phyloP scores from a whole-genome alignment of 2,888 invertebrate species.

The Brachyptera putata region DNA sequence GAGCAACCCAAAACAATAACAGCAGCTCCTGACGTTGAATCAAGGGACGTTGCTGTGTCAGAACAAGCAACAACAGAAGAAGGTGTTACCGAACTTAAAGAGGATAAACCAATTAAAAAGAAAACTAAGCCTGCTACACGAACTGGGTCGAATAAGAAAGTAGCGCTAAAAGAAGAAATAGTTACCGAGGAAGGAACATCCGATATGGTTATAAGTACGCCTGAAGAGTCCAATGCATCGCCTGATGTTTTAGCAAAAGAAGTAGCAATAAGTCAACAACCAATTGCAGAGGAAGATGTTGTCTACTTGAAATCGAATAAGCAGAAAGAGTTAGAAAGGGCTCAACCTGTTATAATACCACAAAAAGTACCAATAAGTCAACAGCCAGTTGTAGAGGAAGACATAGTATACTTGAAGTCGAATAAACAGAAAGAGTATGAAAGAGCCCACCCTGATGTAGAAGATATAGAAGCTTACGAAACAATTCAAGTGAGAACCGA shows the following conservation, averaged over 20 bases:
- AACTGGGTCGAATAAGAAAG: background rate
- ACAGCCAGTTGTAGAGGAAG: no score
- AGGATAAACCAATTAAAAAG: background rate
- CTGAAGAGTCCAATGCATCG: background rate
- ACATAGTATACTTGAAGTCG: no score
- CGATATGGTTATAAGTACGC: background rate
- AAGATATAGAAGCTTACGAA: background rate
- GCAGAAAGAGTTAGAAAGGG: no score
- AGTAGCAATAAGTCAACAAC: slow-evolving; percentile 26
- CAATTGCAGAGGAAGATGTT: slow-evolving; percentile 12
- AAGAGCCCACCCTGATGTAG: background rate
- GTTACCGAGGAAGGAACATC: background rate
- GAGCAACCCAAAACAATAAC: background rate
- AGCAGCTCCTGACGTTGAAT: slow-evolving; percentile 20
- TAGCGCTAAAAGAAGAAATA: background rate
- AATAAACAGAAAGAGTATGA: no score
- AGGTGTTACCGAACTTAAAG: slow-evolving; percentile 4
- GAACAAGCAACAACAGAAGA: background rate
- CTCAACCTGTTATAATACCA: no score
- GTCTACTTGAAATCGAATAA: no score
- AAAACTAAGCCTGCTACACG: background rate
- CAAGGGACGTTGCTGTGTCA: slow-evolving; percentile 18
- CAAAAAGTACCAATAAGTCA: no score
- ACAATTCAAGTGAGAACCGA: background rate
- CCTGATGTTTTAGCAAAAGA: background rate